Base-by-base conservation (phyloP, 2,888 invertebrate genomes). In the Hedychridium roseum region DNA sequence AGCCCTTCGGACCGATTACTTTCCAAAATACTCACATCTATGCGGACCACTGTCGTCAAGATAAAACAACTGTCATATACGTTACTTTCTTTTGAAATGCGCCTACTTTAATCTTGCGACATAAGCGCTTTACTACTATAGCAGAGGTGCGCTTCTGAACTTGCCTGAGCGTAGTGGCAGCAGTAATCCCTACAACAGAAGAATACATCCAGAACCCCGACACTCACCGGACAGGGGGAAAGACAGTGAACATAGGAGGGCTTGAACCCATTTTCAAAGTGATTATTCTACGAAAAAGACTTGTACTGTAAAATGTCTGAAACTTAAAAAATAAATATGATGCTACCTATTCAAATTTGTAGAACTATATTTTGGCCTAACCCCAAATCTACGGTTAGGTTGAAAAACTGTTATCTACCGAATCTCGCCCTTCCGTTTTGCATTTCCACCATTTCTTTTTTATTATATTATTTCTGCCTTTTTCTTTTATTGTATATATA, bases 131-230 rank as follows among this genome's bases (percentile, higher is more conserved):
- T 69, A 68, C 64, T 69, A 69, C 60, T 62, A 63, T 66, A 70
- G 66, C 64, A 60, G 64, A 66, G 57, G 60, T 62, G 61, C 57
- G 59, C 62, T 66, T 67, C 66, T 61, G 65, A 71, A 79, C 79
- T 79, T 79, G 79, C 79, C 79, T 79, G 74, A 74, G 70, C 56
- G 72, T 71, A 71, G 68, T 73, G 60, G 74, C 78, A 66, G 76
- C 73, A 66, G 76, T 74, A 74, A 78, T 73, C 69, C 79, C 79
- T 79, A 79, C 66, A 79, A 79, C 74, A 78, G 68, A 77, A 79
- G 73, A 79, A 78, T 72, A 68, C 67, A 68, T 74, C 75, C 73
- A 74, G 70, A 73, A 64, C 64, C 71, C 72, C 71, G 62, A 66
- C 64, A 66, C 66, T 68, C 65, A 70, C 70, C 66, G 57, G 48